Evolutionary conservation across 2,888 invertebrate genomes (phyloP).

Genomic region (Acrobasis suavella): DNA sequence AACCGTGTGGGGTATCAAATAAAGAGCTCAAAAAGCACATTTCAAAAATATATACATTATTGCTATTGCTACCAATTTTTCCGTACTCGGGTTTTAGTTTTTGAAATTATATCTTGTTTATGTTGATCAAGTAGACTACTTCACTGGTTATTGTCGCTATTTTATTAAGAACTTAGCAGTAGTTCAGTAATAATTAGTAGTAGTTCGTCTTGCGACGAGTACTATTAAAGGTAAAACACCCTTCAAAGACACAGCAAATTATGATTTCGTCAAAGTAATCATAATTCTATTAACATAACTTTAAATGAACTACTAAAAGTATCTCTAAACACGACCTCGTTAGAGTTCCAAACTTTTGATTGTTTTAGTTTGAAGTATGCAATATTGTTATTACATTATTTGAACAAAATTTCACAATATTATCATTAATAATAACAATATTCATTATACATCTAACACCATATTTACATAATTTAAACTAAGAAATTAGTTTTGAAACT

Average conservation of each 20-base stretch:
- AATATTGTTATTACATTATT: constrained; percentile 3
- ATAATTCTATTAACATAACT: not conserved
- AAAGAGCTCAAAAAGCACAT: no score
- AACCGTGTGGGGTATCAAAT: no score
- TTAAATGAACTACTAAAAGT: constrained; percentile 2
- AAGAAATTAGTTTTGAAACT: not conserved
- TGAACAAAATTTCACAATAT: not conserved
- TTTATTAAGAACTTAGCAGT: no score
- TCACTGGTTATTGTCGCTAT: no score
- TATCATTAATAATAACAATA: not conserved
- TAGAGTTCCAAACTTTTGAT: constrained; percentile 1
- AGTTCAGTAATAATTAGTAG: no score
- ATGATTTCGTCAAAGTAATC: constrained; percentile 1
- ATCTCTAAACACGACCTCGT: not conserved
- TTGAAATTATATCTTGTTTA: no score
- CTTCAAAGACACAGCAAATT: not conserved
- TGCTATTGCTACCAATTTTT: no score
- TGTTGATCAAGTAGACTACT: no score
- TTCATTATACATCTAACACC: not conserved
- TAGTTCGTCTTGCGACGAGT: no score
- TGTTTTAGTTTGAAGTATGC: constrained; percentile 1
- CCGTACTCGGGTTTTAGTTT: no score
- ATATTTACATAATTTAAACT: no score
- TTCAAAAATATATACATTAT: no score
- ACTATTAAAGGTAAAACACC: not conserved